Evolutionary conservation across 2,113 vertebrate species (phyloP).

Genomic region (Euleptes europaea): DNA sequence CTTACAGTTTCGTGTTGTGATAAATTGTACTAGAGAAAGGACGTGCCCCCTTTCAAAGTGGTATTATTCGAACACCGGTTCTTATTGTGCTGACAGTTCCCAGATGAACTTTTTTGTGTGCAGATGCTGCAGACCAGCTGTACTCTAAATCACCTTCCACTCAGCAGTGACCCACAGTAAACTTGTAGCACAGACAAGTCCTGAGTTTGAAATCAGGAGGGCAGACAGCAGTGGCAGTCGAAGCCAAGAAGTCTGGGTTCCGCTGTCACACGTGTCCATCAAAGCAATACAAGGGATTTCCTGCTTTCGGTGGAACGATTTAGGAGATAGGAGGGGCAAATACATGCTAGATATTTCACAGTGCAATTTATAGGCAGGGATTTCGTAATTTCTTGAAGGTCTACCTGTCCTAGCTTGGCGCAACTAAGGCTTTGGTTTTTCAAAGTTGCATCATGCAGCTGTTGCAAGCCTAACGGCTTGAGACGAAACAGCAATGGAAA

Average conservation of each 20-base stretch:
- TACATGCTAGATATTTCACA: conserved; percentile 19
- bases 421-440: conserved; percentile 31
- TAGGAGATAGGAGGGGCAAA: neutral
- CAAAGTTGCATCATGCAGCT: conserved; percentile 56
- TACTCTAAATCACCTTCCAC: neutral
- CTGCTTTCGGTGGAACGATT: neutral
- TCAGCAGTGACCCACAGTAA: neutral
- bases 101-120: neutral
- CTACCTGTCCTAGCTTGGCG: conserved; percentile 22
- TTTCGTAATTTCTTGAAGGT: neutral
- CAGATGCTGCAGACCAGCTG: neutral
- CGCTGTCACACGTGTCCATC: neutral
- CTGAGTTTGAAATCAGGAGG: neutral
- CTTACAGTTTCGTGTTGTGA: neutral
- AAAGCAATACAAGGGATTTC: neutral
- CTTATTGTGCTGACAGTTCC: neutral
- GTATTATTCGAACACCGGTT: neutral
- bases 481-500: conserved; percentile 72
- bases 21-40: neutral
- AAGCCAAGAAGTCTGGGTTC: neutral
- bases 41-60: neutral
- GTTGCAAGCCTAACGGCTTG: conserved; percentile 56
- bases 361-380: conserved; percentile 27
- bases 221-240: neutral
- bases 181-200: neutral